Base-by-base conservation (phyloP, 2,113 vertebrate species). In the Atractosteus spatula region DNA sequence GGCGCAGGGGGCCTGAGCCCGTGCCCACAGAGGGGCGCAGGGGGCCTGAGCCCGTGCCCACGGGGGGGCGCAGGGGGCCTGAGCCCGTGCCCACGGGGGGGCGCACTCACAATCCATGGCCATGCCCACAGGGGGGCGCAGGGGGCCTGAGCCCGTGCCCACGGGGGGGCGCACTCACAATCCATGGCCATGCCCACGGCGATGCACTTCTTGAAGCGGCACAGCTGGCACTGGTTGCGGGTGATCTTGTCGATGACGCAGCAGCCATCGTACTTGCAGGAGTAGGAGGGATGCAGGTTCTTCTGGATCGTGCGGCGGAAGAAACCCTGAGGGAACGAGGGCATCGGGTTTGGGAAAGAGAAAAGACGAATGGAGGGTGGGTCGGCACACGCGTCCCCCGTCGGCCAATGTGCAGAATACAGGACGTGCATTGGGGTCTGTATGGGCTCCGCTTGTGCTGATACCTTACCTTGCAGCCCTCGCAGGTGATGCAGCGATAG, bases 401-500 rank as follows among this genome's bases (percentile, higher is more conserved):
- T 51, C 47, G 80, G 90, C 89, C 68, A 90, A 92, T 17, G 91
- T 93, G 86, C 88, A 88, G 70, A 87, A 89, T 74, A 29, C 91
- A 91, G 67, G 89, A 6, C n/a, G 51, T 66, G 62, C 70, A 62
- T 65, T 17, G 17, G 29, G 7, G 54, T 1, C 7, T 7, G 6
- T 29, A 29, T 29, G 17, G 17, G 17, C 17, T 29, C 17, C 17
- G 17, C 17, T 29, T 29, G 17, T 29, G 17, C 0, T 2, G 0
- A 43, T 55, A 14, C 64, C 78, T 45, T 90, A 98, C 96, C 96
- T 98, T 98, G 91, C 96, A 98, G 89, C 97, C 97, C 92, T 99
- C 97, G 71, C 97, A 98, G 88, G 97, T 98, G 89, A 98, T 99
- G 89, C 96, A 98, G 87, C 97, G 95, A 90, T 99, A 99, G 92